Conservation (phyloP, 2,113 vertebrate genomes). For the Zapornia atra region DNA sequence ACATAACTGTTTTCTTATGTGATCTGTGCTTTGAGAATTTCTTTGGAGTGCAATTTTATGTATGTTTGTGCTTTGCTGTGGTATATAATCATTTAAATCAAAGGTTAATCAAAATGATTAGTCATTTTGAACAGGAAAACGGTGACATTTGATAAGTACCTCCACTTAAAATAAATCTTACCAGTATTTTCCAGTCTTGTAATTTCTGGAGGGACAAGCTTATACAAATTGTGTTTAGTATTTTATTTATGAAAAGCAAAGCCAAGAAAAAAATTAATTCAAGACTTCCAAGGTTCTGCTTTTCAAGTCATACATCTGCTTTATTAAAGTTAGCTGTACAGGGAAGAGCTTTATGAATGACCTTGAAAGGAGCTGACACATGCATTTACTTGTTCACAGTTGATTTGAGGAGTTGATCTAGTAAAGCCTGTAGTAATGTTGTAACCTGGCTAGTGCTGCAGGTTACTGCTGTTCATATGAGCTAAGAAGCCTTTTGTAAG, state of each 20-base stretch:
- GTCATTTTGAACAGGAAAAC: constrained; percentile 51
- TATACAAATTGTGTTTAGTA: background rate
- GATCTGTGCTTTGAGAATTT: background rate
- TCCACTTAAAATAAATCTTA: constrained; percentile 57
- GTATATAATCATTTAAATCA: constrained; percentile 61
- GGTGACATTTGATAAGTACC: constrained; percentile 56
- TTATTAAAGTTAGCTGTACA: background rate
- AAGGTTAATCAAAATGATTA: constrained; percentile 62
- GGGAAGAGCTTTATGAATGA: background rate
- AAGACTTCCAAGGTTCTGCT: background rate
- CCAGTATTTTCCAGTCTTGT: constrained; percentile 33
- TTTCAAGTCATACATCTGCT: background rate
- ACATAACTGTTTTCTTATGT: constrained; percentile 59
- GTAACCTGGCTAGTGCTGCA: constrained; percentile 26
- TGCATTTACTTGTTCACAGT: constrained; percentile 9
- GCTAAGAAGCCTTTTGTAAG: constrained; percentile 10
- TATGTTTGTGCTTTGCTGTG: constrained; percentile 54
- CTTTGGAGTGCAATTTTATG: constrained; percentile 40
- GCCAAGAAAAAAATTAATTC: background rate
- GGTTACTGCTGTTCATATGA: constrained; percentile 9
- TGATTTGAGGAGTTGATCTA: constrained; percentile 48
- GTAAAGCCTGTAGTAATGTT: background rate
- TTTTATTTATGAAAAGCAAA: constrained; percentile 47
- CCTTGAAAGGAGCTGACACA: constrained; percentile 52
- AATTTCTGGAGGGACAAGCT: constrained; percentile 26